Evolutionary conservation across 1,140 invertebrate genomes (phyloP).

Genomic region (Whitmania pigra): DNA sequence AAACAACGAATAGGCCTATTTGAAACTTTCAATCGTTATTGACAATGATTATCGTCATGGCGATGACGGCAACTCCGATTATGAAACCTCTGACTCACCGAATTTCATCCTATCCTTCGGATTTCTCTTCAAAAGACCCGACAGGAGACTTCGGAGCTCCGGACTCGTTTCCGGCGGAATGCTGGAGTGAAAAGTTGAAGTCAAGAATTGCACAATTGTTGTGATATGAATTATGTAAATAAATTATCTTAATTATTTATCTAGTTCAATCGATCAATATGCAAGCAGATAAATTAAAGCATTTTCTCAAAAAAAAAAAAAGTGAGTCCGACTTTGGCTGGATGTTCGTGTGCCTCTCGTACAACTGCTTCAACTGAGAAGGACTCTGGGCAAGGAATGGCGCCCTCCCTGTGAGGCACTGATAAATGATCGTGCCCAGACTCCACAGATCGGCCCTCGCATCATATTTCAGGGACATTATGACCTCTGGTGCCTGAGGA

Average conservation of each 20-base stretch:
- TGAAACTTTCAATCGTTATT: too few species aligned
- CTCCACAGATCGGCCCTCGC: constrained; percentile 98
- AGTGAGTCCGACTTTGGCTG: constrained; percentile 58
- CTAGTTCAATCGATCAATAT: too few species aligned
- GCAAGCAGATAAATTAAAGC: too few species aligned
- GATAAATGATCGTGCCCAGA: constrained; percentile 94
- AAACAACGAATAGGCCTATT: too few species aligned
- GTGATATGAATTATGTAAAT: too few species aligned
- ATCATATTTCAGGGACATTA: constrained; percentile 96
- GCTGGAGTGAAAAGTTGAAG: constrained; percentile 45
- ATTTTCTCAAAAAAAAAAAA: not conserved
- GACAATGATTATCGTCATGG: not conserved
- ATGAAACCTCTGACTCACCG: constrained; percentile 34
- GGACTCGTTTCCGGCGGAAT: constrained; percentile 81
- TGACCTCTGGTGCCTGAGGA: constrained; percentile 83
- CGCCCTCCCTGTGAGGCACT: constrained; percentile 93
- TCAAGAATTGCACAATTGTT: too few species aligned
- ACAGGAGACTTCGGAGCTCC: constrained; percentile 70
- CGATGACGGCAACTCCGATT: not conserved
- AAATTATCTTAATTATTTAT: too few species aligned
- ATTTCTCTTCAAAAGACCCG: constrained; percentile 73
- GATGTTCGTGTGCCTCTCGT: constrained; percentile 86
- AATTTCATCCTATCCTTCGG: constrained; percentile 88
- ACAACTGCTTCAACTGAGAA: constrained; percentile 90
- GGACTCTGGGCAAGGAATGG: constrained; percentile 95